Base-by-base conservation (phyloP, 2,797 vertebrate species). In the Harpagifer antarcticus region DNA sequence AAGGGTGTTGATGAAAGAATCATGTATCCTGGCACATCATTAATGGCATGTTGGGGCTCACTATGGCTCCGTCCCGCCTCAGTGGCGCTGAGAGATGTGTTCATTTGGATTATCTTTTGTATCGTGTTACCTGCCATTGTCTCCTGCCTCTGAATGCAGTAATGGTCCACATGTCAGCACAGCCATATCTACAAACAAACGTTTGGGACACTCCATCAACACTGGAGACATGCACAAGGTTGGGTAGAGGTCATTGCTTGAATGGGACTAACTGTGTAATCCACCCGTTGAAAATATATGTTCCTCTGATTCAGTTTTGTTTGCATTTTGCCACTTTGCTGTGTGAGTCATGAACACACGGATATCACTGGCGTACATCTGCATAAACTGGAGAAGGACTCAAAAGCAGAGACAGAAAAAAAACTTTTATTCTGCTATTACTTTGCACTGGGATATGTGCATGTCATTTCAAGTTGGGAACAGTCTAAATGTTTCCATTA, bases 51-150 rank as follows among this genome's bases (percentile, higher is more conserved):
- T 72, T 55, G 19, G 23, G 59, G 69, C 56, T 80, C 55, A 82
- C n/a, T 1, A 9, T 27, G 74, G 66, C 79, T 79, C 71, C 53
- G 1, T 23, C 31, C 70, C 16, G 8, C 44, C 54, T 72, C 33
- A 33, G 54, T 15, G 61, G 59, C 60, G 71, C 68, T 44, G 57
- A 60, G 56, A 43, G 60, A 56, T 68, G 50, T 70, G 74, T 76
- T 77, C 69, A 58, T 72, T 61, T 70, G 68, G 82, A 82, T 89
- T 78, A 84, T 49, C 43, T 43, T 20, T 27, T 58, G 48, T 68
- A 78, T 83, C 83, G 48, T 68, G 59, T 81, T 61, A 20, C 72
- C 44, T 63, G 57, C 40, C 40, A 42, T 50, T 83, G 71, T 63
- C 66, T 37, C 0, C 9, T 14, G 42, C 27, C 44, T 74, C 45